Base-by-base conservation (phyloP, 1,140 invertebrate species). In the Nixonia krombeini region DNA sequence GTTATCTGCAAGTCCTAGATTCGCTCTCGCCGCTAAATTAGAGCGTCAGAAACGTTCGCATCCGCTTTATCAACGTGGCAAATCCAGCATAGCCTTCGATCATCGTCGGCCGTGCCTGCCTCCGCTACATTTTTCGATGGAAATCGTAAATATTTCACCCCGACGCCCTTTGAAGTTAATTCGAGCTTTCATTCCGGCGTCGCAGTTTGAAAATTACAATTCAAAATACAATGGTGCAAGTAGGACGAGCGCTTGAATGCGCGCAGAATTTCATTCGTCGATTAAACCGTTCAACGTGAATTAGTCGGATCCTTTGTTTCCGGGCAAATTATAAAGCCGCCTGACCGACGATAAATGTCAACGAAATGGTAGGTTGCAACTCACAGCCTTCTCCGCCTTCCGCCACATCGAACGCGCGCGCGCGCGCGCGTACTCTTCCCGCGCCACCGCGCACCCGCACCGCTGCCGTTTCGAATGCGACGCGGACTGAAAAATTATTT, bases 221-320 rank as follows among this genome's bases (percentile, higher is more conserved):
- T 3, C 33, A 13, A 4, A 47, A n/a, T 9, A 33, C 26, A 21
- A 33, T 16, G 17, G 7, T 40, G 45, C 57, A 49, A 68, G 35
- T 57, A 49, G 58, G 26, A 44, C 55, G 42, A 56, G 50, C 45
- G 67, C 51, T 70, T 58, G 52, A 53, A 51, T 57, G 49, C 55
- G 47, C 25, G 49, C 38, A 41, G 41, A 61, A 70, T 61, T 64
- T 64, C 40, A 52, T 38, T 25, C 28, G 15, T 44, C 61, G 61
- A 61, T 75, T 75, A 67, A 75, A 74, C 70, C 66, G 66, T 52
- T 66, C 66, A 70, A 63, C 63, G 65, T 74, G 73, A 70, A 75
- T 75, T 75, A 74, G 73, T 58, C 65, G 72, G 72, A 73, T 64
- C 67, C 72, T 76, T 75, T 72, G 67, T 76, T 80, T 74, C 67